Evolutionary conservation across 2,888 invertebrate species (phyloP).

Genomic region (Beris morrisii): DNA sequence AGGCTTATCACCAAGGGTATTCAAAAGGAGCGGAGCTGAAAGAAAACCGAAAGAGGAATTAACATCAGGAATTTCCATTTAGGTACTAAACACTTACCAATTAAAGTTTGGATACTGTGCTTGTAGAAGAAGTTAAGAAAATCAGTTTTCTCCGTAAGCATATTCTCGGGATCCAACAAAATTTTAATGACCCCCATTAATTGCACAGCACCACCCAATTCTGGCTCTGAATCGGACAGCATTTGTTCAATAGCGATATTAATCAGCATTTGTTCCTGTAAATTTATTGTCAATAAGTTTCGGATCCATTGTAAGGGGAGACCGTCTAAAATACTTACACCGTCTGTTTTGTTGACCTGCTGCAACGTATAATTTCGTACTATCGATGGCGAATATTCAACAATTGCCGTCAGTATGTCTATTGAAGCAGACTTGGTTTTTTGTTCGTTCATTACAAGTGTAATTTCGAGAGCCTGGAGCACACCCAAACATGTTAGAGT

Average conservation of each 20-base stretch:
- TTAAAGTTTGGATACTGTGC: constrained; percentile 93
- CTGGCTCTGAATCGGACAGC: constrained; percentile 94
- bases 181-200: constrained; percentile 92
- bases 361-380: constrained; percentile 95
- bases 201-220: constrained; percentile 96
- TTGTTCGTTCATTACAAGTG: constrained; percentile 86
- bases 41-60: constrained; percentile 14
- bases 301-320: background rate
- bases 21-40: constrained; percentile 86
- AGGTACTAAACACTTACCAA: constrained; percentile 62
- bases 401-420: constrained; percentile 96
- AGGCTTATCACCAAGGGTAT: constrained; percentile 87
- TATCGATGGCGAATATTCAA: constrained; percentile 96
- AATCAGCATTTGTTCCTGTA: constrained; percentile 85
- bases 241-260: constrained; percentile 99
- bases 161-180: constrained; percentile 95
- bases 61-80: constrained; percentile 41
- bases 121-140: constrained; percentile 99
- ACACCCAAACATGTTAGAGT: constrained; percentile 86
- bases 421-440: constrained; percentile 96
- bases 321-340: constrained; percentile 61
- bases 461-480: constrained; percentile 86
- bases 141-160: constrained; percentile 97
- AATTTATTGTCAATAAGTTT: background rate
- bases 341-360: constrained; percentile 83